phyloP scores from a whole-genome alignment of 2,113 vertebrate genomes.

The Datnioides undecimradiatus region DNA sequence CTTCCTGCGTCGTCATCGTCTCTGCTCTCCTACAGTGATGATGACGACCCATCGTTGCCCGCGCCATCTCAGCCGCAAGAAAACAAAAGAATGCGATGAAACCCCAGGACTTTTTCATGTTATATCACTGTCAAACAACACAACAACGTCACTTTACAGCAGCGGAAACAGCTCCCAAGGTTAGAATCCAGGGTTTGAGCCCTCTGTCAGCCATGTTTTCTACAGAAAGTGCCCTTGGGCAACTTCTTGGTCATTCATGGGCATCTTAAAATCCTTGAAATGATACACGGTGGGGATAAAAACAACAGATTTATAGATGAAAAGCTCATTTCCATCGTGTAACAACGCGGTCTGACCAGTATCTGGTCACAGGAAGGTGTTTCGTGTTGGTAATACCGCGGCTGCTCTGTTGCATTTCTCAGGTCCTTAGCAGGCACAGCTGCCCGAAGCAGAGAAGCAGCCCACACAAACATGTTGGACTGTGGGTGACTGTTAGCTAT shows the following conservation, averaged over 20 bases:
- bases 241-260: background rate
- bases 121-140: constrained; percentile 27
- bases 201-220: background rate
- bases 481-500: no score
- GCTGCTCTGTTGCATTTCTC: no score
- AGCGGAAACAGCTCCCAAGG: background rate
- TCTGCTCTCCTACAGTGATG: constrained; percentile 23
- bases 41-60: background rate
- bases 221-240: background rate
- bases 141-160: background rate
- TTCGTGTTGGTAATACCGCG: no score
- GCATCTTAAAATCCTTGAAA: background rate
- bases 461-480: no score
- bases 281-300: background rate
- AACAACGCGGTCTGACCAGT: no score
- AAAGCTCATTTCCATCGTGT: no score
- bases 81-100: background rate
- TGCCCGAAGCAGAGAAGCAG: no score
- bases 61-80: background rate
- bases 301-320: no score
- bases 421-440: no score
- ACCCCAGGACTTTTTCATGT: constrained; percentile 35
- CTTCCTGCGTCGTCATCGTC: constrained; percentile 55
- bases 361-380: no score
- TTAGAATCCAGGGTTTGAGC: constrained; percentile 1